These are phyloP conservation scores for Myripristis jacobus DNA, from an alignment of 2,797 vertebrate species.

Conservation along the genomic window DNA sequence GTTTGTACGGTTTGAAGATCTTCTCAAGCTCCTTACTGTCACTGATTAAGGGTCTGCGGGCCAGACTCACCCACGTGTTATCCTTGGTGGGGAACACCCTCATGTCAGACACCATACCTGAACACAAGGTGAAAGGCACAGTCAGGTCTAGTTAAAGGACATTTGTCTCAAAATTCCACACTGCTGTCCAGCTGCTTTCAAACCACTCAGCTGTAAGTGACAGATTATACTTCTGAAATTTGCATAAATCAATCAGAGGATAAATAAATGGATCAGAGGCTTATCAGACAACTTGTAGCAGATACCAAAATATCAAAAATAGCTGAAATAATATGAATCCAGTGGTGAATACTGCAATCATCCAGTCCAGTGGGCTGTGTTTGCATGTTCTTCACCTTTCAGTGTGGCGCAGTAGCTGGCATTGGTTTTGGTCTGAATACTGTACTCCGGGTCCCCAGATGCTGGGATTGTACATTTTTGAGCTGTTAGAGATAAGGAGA, in stretches of 20 bases:
- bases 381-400: constrained; percentile 75
- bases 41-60: constrained; percentile 78
- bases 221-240: too few relatives aligned
- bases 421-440: constrained; percentile 45
- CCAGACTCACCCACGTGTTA: constrained; percentile 82
- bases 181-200: too few relatives aligned
- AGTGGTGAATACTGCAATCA: too few relatives aligned
- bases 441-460: constrained; percentile 71
- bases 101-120: constrained; percentile 82
- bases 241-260: too few relatives aligned
- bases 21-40: constrained; percentile 84
- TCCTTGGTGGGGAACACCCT: constrained; percentile 84
- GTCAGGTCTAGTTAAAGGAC: too few relatives aligned
- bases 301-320: too few relatives aligned
- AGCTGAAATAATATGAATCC: too few relatives aligned
- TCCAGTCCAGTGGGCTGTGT: neutral
- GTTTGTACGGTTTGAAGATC: constrained; percentile 76
- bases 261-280: too few relatives aligned
- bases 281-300: too few relatives aligned
- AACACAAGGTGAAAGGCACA: neutral
- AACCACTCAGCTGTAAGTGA: too few relatives aligned
- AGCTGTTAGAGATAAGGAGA: constrained; percentile 64
- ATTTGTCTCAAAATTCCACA: too few relatives aligned
- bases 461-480: constrained; percentile 72
- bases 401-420: constrained; percentile 74